Percentiles rank a stretch among this genome's conserved stretches.
phyloP scores from a whole-genome alignment of 2,888 invertebrate species.

The Lysandra bellargus region DNA sequence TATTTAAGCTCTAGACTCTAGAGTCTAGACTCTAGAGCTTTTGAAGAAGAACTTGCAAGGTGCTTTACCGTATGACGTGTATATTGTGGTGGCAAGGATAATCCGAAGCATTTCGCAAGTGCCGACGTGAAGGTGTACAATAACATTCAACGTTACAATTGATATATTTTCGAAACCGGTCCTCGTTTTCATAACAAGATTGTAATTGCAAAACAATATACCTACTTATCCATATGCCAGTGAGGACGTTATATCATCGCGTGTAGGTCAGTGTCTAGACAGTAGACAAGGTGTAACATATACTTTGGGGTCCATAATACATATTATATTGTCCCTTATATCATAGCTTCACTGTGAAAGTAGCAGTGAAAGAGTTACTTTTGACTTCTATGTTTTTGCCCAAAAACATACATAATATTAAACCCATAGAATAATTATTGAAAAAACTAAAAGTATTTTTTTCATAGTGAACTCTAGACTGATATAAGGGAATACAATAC shows the following conservation, averaged over 20 bases:
- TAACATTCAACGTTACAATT: slow-evolving; percentile 76
- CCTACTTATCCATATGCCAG: neutral
- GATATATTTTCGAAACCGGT: slow-evolving; percentile 78
- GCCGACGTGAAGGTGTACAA: slow-evolving; percentile 45
- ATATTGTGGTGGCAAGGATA: neutral
- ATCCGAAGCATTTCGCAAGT: neutral
- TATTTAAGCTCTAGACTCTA: no score
- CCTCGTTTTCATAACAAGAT: slow-evolving; percentile 71
- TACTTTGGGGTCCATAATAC: neutral
- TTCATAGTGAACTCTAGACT: neutral
- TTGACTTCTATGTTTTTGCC: neutral
- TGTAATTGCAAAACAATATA: slow-evolving; percentile 42
- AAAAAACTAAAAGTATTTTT: neutral
- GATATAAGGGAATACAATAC: no score
- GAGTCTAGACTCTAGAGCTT: no score
- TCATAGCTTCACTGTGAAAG: no score
- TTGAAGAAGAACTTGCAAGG: neutral
- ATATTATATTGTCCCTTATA: neutral
- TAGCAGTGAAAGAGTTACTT: neutral
- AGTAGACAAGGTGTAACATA: neutral
- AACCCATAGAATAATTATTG: no score
- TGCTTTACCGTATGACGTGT: neutral
- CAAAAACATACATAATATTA: neutral
- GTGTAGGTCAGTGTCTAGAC: slow-evolving; percentile 10
- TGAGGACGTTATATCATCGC: slow-evolving; percentile 19